A percentile compares a stretch with the other conserved stretches of the same genome.
Conservation (phyloP, 2,113 vertebrate genomes). For the Morphnarchus princeps region DNA sequence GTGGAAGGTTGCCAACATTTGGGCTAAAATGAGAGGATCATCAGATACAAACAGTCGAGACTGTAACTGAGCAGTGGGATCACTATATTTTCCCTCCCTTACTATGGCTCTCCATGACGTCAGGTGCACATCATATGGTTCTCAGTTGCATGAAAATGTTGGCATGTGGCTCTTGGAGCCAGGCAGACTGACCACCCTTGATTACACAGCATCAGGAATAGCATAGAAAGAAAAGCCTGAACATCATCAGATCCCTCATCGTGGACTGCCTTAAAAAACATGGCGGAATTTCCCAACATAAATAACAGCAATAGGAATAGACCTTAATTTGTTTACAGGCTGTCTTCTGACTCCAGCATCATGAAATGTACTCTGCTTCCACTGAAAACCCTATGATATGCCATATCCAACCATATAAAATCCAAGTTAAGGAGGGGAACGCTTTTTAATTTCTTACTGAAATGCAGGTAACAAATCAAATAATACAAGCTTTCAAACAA, state of each 20-base stretch:
- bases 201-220: not conserved
- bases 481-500: not conserved
- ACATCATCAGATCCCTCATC: not conserved
- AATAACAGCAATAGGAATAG: not conserved
- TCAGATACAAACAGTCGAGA: not conserved
- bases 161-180: not conserved
- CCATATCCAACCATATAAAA: not conserved
- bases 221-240: not conserved
- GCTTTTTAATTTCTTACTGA: not conserved
- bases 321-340: not conserved
- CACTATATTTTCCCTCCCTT: not conserved
- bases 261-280: not conserved
- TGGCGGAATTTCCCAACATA: not conserved
- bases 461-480: not conserved
- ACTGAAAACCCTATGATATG: not conserved
- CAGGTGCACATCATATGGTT: not conserved
- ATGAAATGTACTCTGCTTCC: not conserved
- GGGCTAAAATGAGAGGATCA: not conserved
- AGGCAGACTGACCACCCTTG: not conserved
- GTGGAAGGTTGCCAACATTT: not conserved
- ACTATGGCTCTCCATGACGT: not conserved
- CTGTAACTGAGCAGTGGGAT: not conserved
- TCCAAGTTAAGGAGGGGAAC: accelerated
- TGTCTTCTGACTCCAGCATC: not conserved
- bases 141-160: not conserved